Evolutionary conservation across 1,140 invertebrate species (phyloP), one percentile per base, ranked within the genome.

Genomic region (Cydia amplana): DNA sequence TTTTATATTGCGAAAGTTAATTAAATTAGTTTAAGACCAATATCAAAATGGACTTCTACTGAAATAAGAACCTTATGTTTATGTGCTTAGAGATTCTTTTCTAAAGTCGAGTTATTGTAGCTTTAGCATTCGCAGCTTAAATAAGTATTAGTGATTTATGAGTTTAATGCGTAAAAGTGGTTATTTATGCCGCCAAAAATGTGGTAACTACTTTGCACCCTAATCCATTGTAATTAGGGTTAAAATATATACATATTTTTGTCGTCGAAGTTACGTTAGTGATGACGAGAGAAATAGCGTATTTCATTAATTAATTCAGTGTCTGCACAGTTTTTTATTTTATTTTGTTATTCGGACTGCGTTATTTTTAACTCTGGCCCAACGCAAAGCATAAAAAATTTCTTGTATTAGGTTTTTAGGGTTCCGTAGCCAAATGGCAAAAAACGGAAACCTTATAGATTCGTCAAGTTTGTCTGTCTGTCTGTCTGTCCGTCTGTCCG

Each of bases 231-330:
- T 55, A 55, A 20, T 55, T n/a, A 55, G 51, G n/a, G 2, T 5
- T 7, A 3, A 1, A 55, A 18, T 55, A 6, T 55, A 7, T 14
- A 55, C 5, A 18, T 55, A 18, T 7, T 55, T 55, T 49, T 49
- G 46, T 0, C 0, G 51, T 55, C 5, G 51, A 7, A 18, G 0
- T 0, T 46, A 16, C 43, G 16, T 1, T 18, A 51, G 49, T 55
- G n/a, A 55, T 18, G 51, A 55, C n/a, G 51, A 55, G 49, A n/a
- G 49, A 51, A 51, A 51, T 51, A n/a, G n/a, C 51, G 51, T 55
- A 55, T 18, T 55, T 55, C 51, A 55, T 55, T 55, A 4, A 55
- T 18, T 55, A 18, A 18, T 18, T 55, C n/a, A 55, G 51, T 55
- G n/a, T 55, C 16, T 55, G 51, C 51, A 5, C 6, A 46, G 43